Base-by-base conservation (phyloP, 2,888 invertebrate species). In the Dendrolimus houi region DNA sequence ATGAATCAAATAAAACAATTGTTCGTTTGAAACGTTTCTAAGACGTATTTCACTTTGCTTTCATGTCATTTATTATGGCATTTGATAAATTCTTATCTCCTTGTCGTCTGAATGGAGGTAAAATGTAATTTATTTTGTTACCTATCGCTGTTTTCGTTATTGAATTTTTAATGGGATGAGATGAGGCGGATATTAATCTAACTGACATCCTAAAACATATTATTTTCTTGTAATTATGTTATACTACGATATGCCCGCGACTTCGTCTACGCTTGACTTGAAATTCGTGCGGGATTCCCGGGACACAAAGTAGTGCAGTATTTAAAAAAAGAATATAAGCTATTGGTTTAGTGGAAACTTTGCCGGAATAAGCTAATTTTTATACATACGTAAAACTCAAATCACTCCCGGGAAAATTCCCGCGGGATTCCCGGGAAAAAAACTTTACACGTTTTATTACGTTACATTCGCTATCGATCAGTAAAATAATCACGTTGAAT, bases 241-340 rank as follows among this genome's bases (percentile, higher is more conserved):
- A 57, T 57, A 52, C 41, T 41, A 52, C 42, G 8, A 47, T 64
- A 58, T 56, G 55, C 6, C 3, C 29, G 29, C 3, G 29, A 29
- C 29, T 29, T 29, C 29, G 0, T 29, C 6, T 6, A 29, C 29
- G 29, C 3, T 29, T 3, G 29, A 29, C 29, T 29, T 29, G 6
- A 6, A 29, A 29, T 29, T 29, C 6, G 0, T 6, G 6, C 29
- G 3, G 1, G 29, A 29, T 29, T 29, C 29, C 29, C 6, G 29
- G 29, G 29, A 6, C 29, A 6, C 29, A 29, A 29, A 29, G 29
- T 29, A 29, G 6, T 6, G 29, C 29, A 29, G 29, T 29, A 29
- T 29, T 29, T 29, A 6, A 29, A 29, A 29, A 29, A 29, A 29
- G 2, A 17, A 17, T 17, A 29, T 29, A 29, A 17, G 17, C 2